Evolutionary conservation across 53 echinoderm and acorn worm genomes (phyloP), one percentile per base, ranked within the genome.

Genomic region (Echinarachnius parma): DNA sequence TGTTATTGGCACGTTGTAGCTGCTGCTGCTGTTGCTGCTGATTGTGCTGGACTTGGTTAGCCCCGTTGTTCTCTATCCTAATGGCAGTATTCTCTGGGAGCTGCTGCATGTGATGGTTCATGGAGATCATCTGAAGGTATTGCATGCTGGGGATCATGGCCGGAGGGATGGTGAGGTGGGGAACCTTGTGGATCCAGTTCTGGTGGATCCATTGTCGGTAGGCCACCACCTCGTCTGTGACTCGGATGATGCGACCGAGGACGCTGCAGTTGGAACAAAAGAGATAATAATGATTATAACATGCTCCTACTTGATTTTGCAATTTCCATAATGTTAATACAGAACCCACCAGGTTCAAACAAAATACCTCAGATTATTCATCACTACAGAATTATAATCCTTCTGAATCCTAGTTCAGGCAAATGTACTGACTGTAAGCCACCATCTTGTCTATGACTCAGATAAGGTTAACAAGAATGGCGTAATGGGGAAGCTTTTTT

Each of bases 141-240:
- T 78, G 54, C 20, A 78, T 42, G 31, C 34, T 58, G 26, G 69
- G 69, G 27, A 66, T 37, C 50, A 48, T 32, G 16, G 69, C 29
- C 5, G 59, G 68, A 9, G 34, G 61, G 0, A 72, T 66, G 50
- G 78, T 69, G 19, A 66, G 71, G 21, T 52, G 79, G 25, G 78
- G 61, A 13, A 86, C 80, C 62, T 92, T 98, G 77, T 79, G 91
- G 24, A 57, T 77, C 98, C 98, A 98, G 25, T 82, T 80, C 21
- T 78, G 54, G 42, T 92, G 88, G 35, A 98, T 88, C 91, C 91
- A 98, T 20, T 76, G 62, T 19, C 98, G 76, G 60, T 98, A 92
- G 53, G 76, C 64, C n/a, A 98, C 78, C 13, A 98, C 91, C 9
- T 98, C 98, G 46, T 98, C 98, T 0, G 98, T 98, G 28, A 98